Conservation (phyloP, 2,888 invertebrate species). For the Boloria euphrosyne region DNA sequence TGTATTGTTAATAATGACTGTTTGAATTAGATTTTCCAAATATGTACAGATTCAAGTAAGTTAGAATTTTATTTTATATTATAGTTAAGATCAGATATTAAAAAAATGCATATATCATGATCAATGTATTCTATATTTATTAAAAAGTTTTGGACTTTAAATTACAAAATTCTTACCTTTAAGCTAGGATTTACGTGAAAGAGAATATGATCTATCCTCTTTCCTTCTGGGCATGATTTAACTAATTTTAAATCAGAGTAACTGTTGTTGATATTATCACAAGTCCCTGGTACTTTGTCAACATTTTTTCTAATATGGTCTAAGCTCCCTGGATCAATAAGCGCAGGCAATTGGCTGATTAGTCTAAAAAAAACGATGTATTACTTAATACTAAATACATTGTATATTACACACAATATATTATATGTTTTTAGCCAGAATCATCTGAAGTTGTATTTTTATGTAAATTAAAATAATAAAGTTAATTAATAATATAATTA, state of each 20-base stretch:
- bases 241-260: constrained; percentile 85
- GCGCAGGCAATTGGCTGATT: constrained; percentile 72
- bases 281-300: constrained; percentile 83
- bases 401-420: too few relatives aligned
- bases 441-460: too few relatives aligned
- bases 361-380: constrained; percentile 51
- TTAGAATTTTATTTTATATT: too few relatives aligned
- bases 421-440: too few relatives aligned
- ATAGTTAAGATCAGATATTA: too few relatives aligned
- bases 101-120: too few relatives aligned
- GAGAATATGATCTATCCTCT: constrained; percentile 96
- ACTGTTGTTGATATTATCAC: constrained; percentile 87
- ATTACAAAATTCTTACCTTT: constrained; percentile 51
- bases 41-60: too few relatives aligned
- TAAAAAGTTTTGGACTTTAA: background rate
- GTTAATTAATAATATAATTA: too few relatives aligned
- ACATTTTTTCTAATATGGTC: constrained; percentile 49
- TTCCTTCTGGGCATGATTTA: constrained; percentile 85
- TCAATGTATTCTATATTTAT: background rate
- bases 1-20: too few relatives aligned
- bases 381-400: too few relatives aligned
- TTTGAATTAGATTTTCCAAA: too few relatives aligned
- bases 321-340: constrained; percentile 63
- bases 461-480: too few relatives aligned
- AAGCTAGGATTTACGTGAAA: constrained; percentile 72